Percentiles rank a stretch among this genome's conserved stretches.
Conservation (phyloP, 1,140 invertebrate genomes). For the Calephelis nemesis region DNA sequence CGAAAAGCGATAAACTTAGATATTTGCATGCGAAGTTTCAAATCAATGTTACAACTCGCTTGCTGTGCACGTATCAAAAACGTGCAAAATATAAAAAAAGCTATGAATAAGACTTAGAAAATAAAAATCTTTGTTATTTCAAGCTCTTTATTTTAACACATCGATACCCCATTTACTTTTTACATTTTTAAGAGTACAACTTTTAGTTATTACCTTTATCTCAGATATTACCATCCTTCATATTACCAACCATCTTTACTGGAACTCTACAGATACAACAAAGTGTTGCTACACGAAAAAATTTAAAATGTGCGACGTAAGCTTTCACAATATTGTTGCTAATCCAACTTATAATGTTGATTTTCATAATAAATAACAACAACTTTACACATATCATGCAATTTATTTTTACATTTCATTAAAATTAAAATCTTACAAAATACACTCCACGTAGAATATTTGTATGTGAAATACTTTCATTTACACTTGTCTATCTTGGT, state of each 20-base stretch:
- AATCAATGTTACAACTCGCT: too few relatives aligned
- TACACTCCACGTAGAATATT: neutral
- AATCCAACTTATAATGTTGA: conserved; percentile 27
- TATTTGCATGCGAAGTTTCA: too few relatives aligned
- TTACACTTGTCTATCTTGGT: too few relatives aligned
- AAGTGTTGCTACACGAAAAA: conserved; percentile 55
- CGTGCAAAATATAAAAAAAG: neutral
- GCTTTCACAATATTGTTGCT: conserved; percentile 46
- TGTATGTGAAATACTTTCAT: too few relatives aligned
- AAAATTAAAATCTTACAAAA: conserved; percentile 15
- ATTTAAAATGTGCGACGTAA: conserved; percentile 66
- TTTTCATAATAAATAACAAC: conserved; percentile 41
- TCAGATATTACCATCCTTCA: conserved; percentile 27
- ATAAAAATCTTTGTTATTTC: conserved; percentile 38
- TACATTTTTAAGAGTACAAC: conserved; percentile 18
- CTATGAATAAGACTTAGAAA: conserved; percentile 3
- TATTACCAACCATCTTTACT: conserved; percentile 21
- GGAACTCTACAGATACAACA: conserved; percentile 50
- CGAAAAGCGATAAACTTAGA: too few relatives aligned
- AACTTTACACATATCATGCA: conserved; percentile 50
- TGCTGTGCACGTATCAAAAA: too few relatives aligned
- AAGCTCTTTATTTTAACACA: conserved; percentile 65
- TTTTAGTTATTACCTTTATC: conserved; percentile 15
- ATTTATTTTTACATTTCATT: conserved; percentile 29
- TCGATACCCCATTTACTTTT: conserved; percentile 34